A percentile compares a stretch with the other conserved stretches of the same genome.
Evolutionary conservation across 2,797 vertebrate genomes (phyloP).

Genomic region (Champsocephalus gunnari): DNA sequence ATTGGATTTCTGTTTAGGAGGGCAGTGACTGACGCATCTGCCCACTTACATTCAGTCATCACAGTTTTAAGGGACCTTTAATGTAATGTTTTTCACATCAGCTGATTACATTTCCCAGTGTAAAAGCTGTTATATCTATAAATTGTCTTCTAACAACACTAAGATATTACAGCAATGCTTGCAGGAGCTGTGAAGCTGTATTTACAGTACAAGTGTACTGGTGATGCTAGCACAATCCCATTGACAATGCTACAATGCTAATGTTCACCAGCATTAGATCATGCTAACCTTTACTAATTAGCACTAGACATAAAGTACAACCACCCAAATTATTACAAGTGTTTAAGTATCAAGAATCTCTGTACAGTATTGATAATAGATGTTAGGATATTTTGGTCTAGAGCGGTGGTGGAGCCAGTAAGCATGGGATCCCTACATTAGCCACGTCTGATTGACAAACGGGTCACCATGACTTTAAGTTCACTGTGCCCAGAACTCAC

Average conservation of each 20-base stretch:
- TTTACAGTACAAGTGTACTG: background rate
- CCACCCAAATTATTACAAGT: too few relatives aligned
- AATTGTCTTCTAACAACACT: too few relatives aligned
- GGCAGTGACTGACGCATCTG: background rate
- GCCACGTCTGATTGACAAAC: conserved; percentile 15
- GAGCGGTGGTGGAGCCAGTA: background rate
- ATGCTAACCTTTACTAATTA: background rate
- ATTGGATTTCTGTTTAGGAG: background rate
- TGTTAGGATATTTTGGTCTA: background rate
- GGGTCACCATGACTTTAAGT: conserved; percentile 24
- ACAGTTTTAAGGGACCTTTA: background rate
- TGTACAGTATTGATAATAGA: background rate
- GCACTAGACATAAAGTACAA: background rate
- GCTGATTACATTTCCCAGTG: background rate
- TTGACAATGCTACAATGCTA: background rate
- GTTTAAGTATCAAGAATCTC: background rate
- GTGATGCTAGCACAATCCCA: background rate
- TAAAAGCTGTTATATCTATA: background rate
- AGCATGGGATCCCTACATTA: conserved; percentile 2
- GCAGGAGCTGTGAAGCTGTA: background rate
- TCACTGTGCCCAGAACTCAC: conserved; percentile 11
- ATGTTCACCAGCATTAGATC: background rate
- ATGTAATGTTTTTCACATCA: background rate
- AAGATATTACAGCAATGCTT: background rate
- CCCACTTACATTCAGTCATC: background rate